Conservation (phyloP, 2,888 invertebrate genomes). For the Cerastoderma edule region DNA sequence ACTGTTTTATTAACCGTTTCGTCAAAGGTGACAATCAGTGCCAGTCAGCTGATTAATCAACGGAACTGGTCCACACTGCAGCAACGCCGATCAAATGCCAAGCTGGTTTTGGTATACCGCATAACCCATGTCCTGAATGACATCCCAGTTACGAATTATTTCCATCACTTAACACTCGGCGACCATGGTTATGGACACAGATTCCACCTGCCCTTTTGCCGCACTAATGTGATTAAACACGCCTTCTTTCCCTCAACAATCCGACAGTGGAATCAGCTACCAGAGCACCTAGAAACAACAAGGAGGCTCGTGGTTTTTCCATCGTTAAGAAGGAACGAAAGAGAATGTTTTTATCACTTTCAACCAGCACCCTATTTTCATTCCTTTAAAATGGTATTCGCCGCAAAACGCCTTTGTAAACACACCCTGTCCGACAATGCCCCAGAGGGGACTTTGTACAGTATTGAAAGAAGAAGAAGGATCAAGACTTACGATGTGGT, state of each 20-base stretch:
- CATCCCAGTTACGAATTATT: neutral
- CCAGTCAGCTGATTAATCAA: slow-evolving; percentile 6
- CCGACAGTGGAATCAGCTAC: slow-evolving; percentile 1
- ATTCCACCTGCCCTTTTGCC: neutral
- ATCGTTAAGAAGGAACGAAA: neutral
- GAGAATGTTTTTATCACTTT: neutral
- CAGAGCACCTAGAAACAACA: neutral
- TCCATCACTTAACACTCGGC: slow-evolving; percentile 1
- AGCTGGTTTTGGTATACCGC: slow-evolving; percentile 15
- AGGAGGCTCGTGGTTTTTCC: neutral
- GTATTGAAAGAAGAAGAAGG: neutral
- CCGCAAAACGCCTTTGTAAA: slow-evolving; percentile 2
- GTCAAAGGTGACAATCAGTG: slow-evolving; percentile 1
- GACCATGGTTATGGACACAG: neutral
- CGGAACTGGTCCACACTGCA: neutral
- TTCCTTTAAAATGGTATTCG: neutral
- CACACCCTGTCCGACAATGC: slow-evolving; percentile 10
- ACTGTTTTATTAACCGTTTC: no score
- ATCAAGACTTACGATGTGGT: no score
- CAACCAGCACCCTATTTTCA: neutral
- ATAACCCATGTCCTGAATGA: slow-evolving; percentile 3
- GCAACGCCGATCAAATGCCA: slow-evolving; percentile 3
- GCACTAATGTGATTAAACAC: neutral
- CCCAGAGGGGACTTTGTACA: neutral
- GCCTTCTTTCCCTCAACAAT: slow-evolving; percentile 7